Evolutionary conservation across 2,797 vertebrate species (phyloP), one percentile per base, ranked within the genome.

Genomic region (Argyrosomus regius): DNA sequence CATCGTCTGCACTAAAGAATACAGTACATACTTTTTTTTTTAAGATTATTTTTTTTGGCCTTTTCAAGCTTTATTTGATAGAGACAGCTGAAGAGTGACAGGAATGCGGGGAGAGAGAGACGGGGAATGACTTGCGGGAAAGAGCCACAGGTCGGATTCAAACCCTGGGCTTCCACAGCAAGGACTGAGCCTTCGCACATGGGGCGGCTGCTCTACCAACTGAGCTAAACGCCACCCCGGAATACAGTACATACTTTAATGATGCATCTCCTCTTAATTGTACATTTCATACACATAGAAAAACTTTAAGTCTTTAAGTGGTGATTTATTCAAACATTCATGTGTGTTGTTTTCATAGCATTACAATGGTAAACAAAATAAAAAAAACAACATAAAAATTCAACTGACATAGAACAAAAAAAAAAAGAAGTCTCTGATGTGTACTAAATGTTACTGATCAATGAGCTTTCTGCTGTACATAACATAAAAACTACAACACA

Each of bases 311-410:
- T 52, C 14, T 68, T 70, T 56, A 57, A 53, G 56, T 61, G 48
- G 43, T 77, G 24, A 80, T 91, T 91, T 90, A 90, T 92, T 91
- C 81, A 86, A 89, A 89, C 83, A 89, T 81, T 68, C 63, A 78
- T 76, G 46, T 80, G 74, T 78, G 52, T 70, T 85, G 52, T 89
- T 82, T 78, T 77, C 35, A 77, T 76, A 59, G 75, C 77, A 77
- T 77, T 46, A 87, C 83, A 83, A 80, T 58, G n/a, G 50, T 67
- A 75, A 85, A 83, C 41, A 76, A 75, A 85, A 80, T 77, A 13
- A 3, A 61, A 70, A 85, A 80, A 79, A 17, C 64, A 72, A 84
- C 50, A 78, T 62, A 76, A 77, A 90, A 74, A 86, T 41, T 52
- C 0, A 70, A 75, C n/a, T 63, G 45, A 79, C 20, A 68, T 73